Evolutionary conservation across 1,140 invertebrate genomes (phyloP).

Genomic region (Eueides isabella): DNA sequence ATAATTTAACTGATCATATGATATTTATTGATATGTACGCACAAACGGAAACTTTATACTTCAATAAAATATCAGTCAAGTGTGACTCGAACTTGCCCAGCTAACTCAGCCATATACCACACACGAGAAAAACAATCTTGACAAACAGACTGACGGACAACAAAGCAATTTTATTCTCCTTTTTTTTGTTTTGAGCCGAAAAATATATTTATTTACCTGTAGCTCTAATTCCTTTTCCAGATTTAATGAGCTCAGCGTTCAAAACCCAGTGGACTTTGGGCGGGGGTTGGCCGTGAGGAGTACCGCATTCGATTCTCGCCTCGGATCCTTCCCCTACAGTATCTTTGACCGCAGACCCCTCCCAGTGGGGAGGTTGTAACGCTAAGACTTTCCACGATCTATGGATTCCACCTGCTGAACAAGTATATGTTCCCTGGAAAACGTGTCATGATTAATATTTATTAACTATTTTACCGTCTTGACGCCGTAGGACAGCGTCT

Average conservation of each 20-base stretch:
- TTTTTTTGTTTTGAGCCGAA: not conserved
- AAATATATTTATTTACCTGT: slow-evolving; percentile 50
- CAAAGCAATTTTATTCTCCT: too few relatives aligned
- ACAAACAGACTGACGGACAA: too few relatives aligned
- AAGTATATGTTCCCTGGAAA: slow-evolving; percentile 74
- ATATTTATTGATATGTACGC: too few relatives aligned
- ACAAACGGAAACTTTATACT: too few relatives aligned
- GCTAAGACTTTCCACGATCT: slow-evolving; percentile 69
- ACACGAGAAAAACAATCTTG: too few relatives aligned
- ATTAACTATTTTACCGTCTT: too few relatives aligned
- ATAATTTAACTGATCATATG: too few relatives aligned
- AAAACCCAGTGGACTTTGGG: slow-evolving; percentile 92
- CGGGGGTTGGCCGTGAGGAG: slow-evolving; percentile 86
- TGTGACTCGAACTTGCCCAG: too few relatives aligned
- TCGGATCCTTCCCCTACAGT: slow-evolving; percentile 63
- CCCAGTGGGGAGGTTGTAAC: slow-evolving; percentile 63
- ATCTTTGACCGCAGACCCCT: slow-evolving; percentile 71
- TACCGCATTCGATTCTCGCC: slow-evolving; percentile 74
- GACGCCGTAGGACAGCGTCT: too few relatives aligned
- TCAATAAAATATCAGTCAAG: too few relatives aligned
- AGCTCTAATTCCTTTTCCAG: slow-evolving; percentile 80
- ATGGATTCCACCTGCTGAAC: slow-evolving; percentile 60
- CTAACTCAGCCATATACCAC: too few relatives aligned
- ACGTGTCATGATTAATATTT: too few relatives aligned
- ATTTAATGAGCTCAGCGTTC: slow-evolving; percentile 87